Evolutionary conservation across 1,140 invertebrate species (phyloP).

Genomic region (Ceratosolen solmsi): DNA sequence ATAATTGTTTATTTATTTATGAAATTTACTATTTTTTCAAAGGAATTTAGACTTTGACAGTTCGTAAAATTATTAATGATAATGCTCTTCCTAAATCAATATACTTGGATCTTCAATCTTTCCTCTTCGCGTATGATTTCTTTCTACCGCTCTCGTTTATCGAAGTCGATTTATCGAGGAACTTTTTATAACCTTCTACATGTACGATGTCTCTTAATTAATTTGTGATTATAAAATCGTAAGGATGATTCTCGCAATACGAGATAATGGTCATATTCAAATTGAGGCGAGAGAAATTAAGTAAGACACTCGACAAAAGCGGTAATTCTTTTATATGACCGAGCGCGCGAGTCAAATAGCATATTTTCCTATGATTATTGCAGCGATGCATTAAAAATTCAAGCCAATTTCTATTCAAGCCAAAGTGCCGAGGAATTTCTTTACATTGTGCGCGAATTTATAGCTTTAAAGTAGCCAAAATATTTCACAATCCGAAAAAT

Average conservation of each 20-base stretch:
- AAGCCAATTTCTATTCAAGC: not conserved
- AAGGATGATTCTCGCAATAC: not conserved
- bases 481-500: slow-evolving; percentile 4
- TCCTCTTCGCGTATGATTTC: too few relatives aligned
- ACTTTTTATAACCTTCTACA: not conserved
- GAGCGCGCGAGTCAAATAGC: not conserved
- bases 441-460: not conserved
- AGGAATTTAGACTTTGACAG: not conserved
- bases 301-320: not conserved
- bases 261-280: not conserved
- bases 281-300: not conserved
- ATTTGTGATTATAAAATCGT: not conserved
- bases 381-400: not conserved
- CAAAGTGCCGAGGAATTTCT: not conserved
- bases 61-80: too few relatives aligned
- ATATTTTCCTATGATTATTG: not conserved
- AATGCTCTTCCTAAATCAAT: not conserved
- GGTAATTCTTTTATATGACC: not conserved
- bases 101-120: too few relatives aligned
- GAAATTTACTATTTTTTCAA: too few relatives aligned
- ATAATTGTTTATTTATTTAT: not conserved
- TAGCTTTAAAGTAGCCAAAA: not conserved
- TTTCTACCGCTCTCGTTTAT: too few relatives aligned
- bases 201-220: not conserved
- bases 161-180: too few relatives aligned